Evolutionary conservation across 2,797 vertebrate species (phyloP).

Genomic region (Rhyacichthys aspro): DNA sequence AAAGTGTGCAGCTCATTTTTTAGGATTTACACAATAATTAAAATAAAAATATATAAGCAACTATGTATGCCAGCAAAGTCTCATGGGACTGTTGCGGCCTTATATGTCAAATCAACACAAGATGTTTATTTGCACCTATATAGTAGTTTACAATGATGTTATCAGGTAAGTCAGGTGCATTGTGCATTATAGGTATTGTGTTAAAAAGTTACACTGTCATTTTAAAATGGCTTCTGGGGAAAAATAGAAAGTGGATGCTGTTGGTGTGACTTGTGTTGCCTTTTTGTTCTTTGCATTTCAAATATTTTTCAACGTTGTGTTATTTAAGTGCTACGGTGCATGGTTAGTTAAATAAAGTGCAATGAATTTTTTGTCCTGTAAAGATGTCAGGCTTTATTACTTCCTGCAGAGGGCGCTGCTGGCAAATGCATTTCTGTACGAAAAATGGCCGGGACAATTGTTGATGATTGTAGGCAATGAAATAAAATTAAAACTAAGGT

Average conservation of each 20-base stretch:
- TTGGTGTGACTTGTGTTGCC: constrained; percentile 42
- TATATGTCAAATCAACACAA: neutral
- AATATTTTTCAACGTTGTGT: constrained; percentile 2
- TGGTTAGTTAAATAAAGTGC: constrained; percentile 46
- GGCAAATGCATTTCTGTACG: neutral
- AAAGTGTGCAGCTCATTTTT: neutral
- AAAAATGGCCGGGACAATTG: neutral
- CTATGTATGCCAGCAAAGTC: neutral
- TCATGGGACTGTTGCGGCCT: neutral
- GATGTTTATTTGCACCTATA: too few species aligned
- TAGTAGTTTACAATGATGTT: too few species aligned
- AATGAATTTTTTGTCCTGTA: constrained; percentile 48
- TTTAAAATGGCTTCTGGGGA: constrained; percentile 25
- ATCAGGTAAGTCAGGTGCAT: too few species aligned
- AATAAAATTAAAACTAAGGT: neutral
- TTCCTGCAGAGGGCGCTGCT: constrained; percentile 53
- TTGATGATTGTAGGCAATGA: neutral
- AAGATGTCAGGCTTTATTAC: constrained; percentile 8
- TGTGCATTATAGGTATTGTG: constrained; percentile 21
- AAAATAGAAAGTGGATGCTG: constrained; percentile 27
- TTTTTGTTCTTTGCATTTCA: constrained; percentile 12
- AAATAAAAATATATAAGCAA: too few species aligned
- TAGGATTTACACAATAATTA: neutral
- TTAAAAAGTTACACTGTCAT: constrained; percentile 29
- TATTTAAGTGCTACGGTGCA: constrained; percentile 55